Percentiles rank a stretch among this genome's conserved stretches.
phyloP scores from a whole-genome alignment of 2,797 vertebrate species.

The Lycodopsis pacificus region DNA sequence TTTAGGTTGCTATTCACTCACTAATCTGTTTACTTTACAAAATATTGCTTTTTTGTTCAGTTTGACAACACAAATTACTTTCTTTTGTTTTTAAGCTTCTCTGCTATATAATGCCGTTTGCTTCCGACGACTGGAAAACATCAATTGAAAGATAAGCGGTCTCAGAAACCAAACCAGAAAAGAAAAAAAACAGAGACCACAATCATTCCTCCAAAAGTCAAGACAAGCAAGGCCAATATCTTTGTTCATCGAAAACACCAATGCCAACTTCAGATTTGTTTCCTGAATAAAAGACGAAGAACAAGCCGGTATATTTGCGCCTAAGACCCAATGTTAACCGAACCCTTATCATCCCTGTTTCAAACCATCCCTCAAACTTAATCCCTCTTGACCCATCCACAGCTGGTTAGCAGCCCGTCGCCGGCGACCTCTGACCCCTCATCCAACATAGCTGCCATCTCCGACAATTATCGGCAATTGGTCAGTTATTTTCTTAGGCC shows the following conservation, averaged over 20 bases:
- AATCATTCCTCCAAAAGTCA: not conserved
- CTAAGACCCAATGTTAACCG: not conserved
- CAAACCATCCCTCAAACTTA: slow-evolving; percentile 74
- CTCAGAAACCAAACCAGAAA: not conserved
- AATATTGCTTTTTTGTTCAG: not conserved
- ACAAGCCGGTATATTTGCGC: not conserved
- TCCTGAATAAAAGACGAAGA: not conserved
- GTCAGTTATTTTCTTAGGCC: slow-evolving; percentile 91
- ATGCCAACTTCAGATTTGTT: not conserved
- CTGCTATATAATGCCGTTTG: not conserved
- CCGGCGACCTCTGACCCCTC: slow-evolving; percentile 67
- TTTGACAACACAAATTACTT: not conserved
- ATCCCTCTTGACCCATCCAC: slow-evolving; percentile 84
- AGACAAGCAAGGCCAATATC: not conserved
- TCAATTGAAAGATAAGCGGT: not conserved
- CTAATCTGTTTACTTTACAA: not conserved
- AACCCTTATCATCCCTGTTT: slow-evolving; percentile 27
- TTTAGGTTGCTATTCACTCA: not conserved
- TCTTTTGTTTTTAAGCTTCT: not conserved
- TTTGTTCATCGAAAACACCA: not conserved
- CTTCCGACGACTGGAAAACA: not conserved
- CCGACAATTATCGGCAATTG: slow-evolving; percentile 92
- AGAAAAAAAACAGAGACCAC: not conserved
- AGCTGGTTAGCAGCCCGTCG: slow-evolving; percentile 86
- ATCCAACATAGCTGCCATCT: slow-evolving; percentile 81